Base-by-base conservation (phyloP, 2,888 invertebrate species). In the Metopia argyrocephala region DNA sequence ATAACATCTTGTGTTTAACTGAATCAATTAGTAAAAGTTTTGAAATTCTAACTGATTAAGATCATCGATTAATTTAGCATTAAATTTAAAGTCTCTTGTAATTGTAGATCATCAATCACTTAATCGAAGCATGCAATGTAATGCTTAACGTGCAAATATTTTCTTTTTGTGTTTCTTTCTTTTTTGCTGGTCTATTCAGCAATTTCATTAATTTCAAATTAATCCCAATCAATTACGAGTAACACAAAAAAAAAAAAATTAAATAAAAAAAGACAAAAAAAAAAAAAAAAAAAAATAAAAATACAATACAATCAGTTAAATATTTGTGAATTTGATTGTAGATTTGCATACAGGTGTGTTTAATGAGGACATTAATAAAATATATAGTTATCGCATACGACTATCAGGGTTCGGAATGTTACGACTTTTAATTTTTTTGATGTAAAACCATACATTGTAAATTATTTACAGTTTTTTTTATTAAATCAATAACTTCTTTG, bases 21-120 rank as follows among this genome's bases (percentile, higher is more conserved):
- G 48, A 68, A 62, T 52, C 71, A 76, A 76, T 76, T 80, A 69
- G 65, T 74, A 69, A 76, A 76, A 65, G 68, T 76, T 81, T n/a
- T 81, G 76, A 81, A 81, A 81, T 81, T 76, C 64, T 81, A 81
- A 81, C 80, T 81, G 76, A 81, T 74, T 74, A 76, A 81, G 80
- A 81, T 81, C 80, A 81, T 81, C 80, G 80, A 81, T 73, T 80
- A 64, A 80, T 65, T 80, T 80, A 80, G 76, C 69, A 76, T 76
- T 73, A 78, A 76, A 69, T 73, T 71, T 61, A 71, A 71, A 76
- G 68, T 64, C 52, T 15, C 31, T 20, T 68, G 80, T 80, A 80
- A 80, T 80, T 69, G 71, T 73, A 80, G 80, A 80, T 65, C 66
- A 80, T 81, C 80, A 81, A 81, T 81, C 76, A 81, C 76, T 57